A percentile compares a stretch with the other conserved stretches of the same genome.
These are phyloP conservation scores for Rhegmatorhina hoffmannsi DNA, from an alignment of 2,113 vertebrate genomes.

Conservation along the genomic window DNA sequence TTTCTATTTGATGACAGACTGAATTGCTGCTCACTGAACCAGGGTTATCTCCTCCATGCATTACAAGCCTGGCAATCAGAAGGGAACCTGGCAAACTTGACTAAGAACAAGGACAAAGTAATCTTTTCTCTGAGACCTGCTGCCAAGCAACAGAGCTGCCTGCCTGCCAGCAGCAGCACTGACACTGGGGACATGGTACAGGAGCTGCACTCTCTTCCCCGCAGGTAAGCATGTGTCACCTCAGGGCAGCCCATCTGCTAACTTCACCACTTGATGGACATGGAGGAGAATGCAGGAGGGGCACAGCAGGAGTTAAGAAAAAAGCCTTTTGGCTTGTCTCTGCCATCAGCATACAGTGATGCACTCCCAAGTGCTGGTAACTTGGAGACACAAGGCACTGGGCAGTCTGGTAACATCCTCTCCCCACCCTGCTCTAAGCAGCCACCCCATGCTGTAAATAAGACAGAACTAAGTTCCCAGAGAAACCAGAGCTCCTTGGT, in stretches of 20 bases:
- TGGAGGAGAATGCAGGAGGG: not conserved
- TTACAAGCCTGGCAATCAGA: constrained; percentile 47
- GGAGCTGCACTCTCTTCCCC: constrained; percentile 2
- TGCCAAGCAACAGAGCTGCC: constrained; percentile 54
- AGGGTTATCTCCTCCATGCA: constrained; percentile 38
- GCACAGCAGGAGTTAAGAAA: constrained; percentile 26
- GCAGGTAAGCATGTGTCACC: constrained; percentile 13
- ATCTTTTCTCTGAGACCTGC: constrained; percentile 18
- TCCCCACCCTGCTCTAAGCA: not conserved
- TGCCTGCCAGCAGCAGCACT: constrained; percentile 23
- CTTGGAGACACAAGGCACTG: rapidly evolving
- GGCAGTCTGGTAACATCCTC: not conserved
- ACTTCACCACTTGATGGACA: not conserved
- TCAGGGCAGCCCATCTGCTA: constrained; percentile 49
- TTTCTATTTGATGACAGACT: constrained; percentile 11
- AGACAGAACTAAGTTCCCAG: not conserved
- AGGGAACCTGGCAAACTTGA: constrained; percentile 40
- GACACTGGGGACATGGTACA: not conserved
- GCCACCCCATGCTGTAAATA: not conserved
- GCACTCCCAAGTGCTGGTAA: not conserved
- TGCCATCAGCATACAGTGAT: not conserved
- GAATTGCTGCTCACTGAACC: constrained; percentile 33
- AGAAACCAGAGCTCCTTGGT: not conserved
- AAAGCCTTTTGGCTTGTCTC: not conserved
- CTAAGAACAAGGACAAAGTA: constrained; percentile 41